Base-by-base conservation (phyloP, 2,888 invertebrate species). In the Macrophya alboannulata region DNA sequence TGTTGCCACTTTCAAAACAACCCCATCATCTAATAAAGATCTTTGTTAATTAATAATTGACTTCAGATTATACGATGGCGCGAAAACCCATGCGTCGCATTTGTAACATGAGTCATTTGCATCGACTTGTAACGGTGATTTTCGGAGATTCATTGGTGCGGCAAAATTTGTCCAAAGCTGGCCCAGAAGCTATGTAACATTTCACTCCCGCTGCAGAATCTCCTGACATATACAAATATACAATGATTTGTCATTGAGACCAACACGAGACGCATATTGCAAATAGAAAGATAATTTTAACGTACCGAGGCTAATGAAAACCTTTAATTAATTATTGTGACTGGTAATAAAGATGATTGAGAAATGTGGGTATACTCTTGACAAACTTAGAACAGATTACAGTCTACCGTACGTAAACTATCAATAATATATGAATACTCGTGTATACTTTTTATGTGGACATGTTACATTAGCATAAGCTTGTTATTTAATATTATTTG, bases 201-300 rank as follows among this genome's bases (percentile, higher is more conserved):
- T 90, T 92, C 92, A 92, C 88, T 92, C 91, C 89, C 91, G 92
- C 86, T 91, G 92, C 88, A 91, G 90, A 89, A 91, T 90, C 90
- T 92, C 92, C 92, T 92, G 90, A 91, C 91, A 89, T 86, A 88
- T 90, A 88, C 90, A 90, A 90, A 45, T 74, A 91, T 88, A 90
- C 88, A 87, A 88, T 89, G 87, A 88, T 59, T 59, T 21, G 81
- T 81, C 89, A 85, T 90, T 90, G 88, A 89, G 86, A 90, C 87
- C 86, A 51, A 55, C 65, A 43, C 31, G 10, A 31, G 62, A 31
- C 51, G 45, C 74, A 74, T 82, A 85, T 71, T 79, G 43, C 45
- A 84, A 83, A 84, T 72, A 31, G 43, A 65, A 84, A 72, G 59
- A 15, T 43, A 68, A 85, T 31, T 31, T 85, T 59, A 72, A 65